Conservation (phyloP, 2,113 vertebrate species). For the Pardalotus punctatus region DNA sequence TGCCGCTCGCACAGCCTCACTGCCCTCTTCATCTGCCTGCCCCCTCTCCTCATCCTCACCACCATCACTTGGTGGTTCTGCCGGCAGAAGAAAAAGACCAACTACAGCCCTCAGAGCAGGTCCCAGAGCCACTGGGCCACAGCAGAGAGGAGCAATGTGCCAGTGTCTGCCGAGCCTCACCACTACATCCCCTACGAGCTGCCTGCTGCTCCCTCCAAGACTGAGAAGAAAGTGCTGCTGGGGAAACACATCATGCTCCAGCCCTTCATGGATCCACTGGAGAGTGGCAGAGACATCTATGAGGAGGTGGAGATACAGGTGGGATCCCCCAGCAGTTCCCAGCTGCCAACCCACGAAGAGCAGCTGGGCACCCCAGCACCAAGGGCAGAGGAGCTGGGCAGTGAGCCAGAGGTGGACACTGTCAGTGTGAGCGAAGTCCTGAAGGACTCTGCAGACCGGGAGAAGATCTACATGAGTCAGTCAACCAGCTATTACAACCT, state of each 20-base stretch:
- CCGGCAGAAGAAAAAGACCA: constrained; percentile 68
- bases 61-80: constrained; percentile 83
- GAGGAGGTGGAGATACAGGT: constrained; percentile 85
- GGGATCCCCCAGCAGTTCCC: constrained; percentile 69
- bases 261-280: constrained; percentile 66
- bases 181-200: constrained; percentile 34
- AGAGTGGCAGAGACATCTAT: constrained; percentile 80
- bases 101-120: constrained; percentile 50
- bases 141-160: constrained; percentile 12
- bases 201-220: not conserved
- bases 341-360: not conserved
- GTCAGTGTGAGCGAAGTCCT: constrained; percentile 85
- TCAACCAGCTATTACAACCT: constrained; percentile 88
- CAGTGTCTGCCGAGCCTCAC: constrained; percentile 36
- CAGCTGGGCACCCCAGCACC: not conserved
- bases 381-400: not conserved
- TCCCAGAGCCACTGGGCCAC: constrained; percentile 30
- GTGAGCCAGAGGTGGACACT: constrained; percentile 74
- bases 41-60: constrained; percentile 70
- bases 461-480: constrained; percentile 87
- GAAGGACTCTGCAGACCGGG: constrained; percentile 84
- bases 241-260: constrained; percentile 76
- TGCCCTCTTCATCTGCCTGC: constrained; percentile 82
- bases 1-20: constrained; percentile 77
- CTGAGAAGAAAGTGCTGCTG: constrained; percentile 62